Conservation (phyloP, 2,888 invertebrate genomes). For the Acanthococcus lagerstroemiae region DNA sequence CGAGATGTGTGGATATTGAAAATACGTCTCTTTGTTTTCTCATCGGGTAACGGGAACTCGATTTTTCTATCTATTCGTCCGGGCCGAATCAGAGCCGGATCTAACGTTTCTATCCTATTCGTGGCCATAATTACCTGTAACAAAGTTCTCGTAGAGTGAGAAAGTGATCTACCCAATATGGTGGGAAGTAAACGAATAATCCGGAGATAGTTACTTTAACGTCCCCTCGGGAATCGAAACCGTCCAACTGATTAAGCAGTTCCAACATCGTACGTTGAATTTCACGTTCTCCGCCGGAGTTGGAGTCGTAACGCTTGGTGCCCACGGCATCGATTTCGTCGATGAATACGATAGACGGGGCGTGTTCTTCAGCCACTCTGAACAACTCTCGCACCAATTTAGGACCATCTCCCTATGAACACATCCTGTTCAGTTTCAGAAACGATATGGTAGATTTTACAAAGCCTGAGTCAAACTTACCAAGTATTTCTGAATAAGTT, state of each 20-base stretch:
- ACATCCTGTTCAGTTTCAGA: background rate
- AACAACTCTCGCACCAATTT: constrained; percentile 96
- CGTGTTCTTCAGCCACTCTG: constrained; percentile 98
- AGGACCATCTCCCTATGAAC: constrained; percentile 85
- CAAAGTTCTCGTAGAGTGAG: background rate
- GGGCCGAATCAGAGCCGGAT: constrained; percentile 95
- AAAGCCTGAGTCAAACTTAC: constrained; percentile 43
- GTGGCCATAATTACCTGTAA: constrained; percentile 88
- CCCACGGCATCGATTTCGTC: constrained; percentile 99
- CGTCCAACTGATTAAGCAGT: constrained; percentile 93
- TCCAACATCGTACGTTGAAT: constrained; percentile 99
- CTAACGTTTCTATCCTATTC: constrained; percentile 94
- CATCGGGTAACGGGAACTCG: constrained; percentile 97
- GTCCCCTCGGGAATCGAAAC: constrained; percentile 92
- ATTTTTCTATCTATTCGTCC: constrained; percentile 99
- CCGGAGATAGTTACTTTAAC: constrained; percentile 85
- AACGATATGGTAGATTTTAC: background rate
- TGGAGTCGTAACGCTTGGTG: constrained; percentile 97
- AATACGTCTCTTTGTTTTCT: constrained; percentile 93
- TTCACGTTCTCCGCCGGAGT: constrained; percentile 97
- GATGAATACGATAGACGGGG: constrained; percentile 98
- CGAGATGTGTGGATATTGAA: constrained; percentile 98
- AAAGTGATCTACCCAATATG: background rate
- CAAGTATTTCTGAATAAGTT: constrained; percentile 96
- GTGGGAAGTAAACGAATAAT: no score